These are phyloP conservation scores for Sternotherus odoratus DNA, from an alignment of 2,797 vertebrate species.

Conservation along the genomic window DNA sequence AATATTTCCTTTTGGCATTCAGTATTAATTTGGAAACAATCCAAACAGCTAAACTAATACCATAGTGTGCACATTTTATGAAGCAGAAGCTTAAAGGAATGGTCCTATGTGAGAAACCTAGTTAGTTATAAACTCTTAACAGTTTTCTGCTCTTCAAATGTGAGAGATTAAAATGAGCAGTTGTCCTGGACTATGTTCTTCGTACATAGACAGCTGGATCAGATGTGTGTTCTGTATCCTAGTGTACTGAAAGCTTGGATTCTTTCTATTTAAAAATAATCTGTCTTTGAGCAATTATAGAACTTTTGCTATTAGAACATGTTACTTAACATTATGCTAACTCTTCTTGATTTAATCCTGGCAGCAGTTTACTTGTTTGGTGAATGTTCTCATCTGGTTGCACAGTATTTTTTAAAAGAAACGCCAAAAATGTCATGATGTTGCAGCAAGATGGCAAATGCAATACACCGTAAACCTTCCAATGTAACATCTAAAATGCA, in stretches of 20 bases:
- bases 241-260: not conserved
- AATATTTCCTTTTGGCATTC: constrained; percentile 32
- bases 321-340: not conserved
- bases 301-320: not conserved
- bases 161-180: not conserved
- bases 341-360: constrained; percentile 36
- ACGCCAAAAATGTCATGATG: not conserved
- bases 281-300: not conserved
- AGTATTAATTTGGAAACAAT: constrained; percentile 15
- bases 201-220: not conserved
- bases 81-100: not conserved
- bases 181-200: not conserved
- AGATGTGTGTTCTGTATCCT: not conserved
- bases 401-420: not conserved
- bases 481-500: not conserved
- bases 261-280: not conserved
- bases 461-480: not conserved
- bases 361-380: not conserved
- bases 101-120: not conserved
- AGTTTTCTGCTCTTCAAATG: not conserved
- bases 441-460: not conserved
- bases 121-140: not conserved
- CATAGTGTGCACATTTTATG: not conserved
- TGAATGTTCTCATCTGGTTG: not conserved
- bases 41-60: not conserved